These are phyloP conservation scores for Matsumyia berberina DNA, from an alignment of 2,888 invertebrate species.

Conservation along the genomic window DNA sequence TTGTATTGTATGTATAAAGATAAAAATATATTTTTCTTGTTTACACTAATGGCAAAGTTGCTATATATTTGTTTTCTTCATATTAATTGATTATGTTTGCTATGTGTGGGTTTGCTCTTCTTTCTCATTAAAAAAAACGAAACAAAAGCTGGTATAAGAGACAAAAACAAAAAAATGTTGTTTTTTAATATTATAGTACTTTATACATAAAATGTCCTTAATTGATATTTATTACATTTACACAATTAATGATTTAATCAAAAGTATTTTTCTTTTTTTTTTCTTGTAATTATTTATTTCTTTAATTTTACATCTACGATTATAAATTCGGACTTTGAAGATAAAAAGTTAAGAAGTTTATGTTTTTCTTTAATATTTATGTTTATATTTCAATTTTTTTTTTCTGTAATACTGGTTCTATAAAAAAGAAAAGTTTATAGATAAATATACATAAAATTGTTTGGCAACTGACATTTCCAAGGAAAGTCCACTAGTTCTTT, in stretches of 20 bases:
- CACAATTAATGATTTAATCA: conserved; percentile 75
- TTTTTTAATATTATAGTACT: conserved; percentile 60
- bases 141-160: no score
- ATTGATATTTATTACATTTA: conserved; percentile 73
- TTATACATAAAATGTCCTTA: conserved; percentile 72
- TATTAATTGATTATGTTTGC: conserved; percentile 56
- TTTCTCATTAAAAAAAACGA: conserved; percentile 27
- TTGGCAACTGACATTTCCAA: conserved; percentile 64
- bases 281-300: conserved; percentile 44
- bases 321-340: conserved; percentile 80
- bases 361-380: conserved; percentile 55
- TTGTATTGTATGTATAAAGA: conserved; percentile 38
- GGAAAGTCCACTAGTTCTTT: conserved; percentile 30
- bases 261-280: conserved; percentile 62
- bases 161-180: conserved; percentile 35
- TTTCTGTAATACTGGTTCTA: conserved; percentile 71
- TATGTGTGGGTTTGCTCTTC: conserved; percentile 40
- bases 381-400: conserved; percentile 41
- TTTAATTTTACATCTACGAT: conserved; percentile 77
- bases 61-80: conserved; percentile 40
- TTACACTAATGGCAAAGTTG: conserved; percentile 66
- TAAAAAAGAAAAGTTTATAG: conserved; percentile 64
- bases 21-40: conserved; percentile 58
- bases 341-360: conserved; percentile 75
- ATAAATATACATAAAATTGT: conserved; percentile 65